phyloP scores from a whole-genome alignment of 2,888 invertebrate genomes.

The Dasypolia templi region DNA sequence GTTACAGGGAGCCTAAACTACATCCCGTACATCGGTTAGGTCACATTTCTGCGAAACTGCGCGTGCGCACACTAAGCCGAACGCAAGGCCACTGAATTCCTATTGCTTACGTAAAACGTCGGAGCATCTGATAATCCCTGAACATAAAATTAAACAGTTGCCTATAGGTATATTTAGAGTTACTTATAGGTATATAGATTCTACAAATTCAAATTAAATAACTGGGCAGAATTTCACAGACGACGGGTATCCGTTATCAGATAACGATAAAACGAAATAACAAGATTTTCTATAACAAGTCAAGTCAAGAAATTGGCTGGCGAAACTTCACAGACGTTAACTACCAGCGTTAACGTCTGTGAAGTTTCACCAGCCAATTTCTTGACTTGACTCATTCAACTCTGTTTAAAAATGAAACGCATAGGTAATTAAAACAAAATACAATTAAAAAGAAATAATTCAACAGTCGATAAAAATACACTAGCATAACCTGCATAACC shows the following conservation, averaged over 20 bases:
- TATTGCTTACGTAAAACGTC: conserved; percentile 18
- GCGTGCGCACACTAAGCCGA: conserved; percentile 19
- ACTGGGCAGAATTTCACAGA: background rate
- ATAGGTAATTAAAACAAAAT: too few species aligned
- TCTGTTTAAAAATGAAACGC: background rate
- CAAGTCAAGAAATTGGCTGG: too few species aligned
- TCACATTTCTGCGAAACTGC: conserved; percentile 53
- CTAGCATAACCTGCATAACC: background rate
- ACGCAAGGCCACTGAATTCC: conserved; percentile 7
- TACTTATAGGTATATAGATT: background rate
- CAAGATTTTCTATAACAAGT: background rate
- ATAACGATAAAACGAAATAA: background rate
- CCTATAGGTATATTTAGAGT: background rate
- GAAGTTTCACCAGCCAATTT: background rate
- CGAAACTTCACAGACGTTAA: too few species aligned
- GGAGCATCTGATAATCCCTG: background rate
- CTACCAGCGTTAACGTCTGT: too few species aligned
- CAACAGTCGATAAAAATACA: background rate
- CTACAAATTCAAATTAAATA: too few species aligned
- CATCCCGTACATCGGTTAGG: conserved; percentile 60
- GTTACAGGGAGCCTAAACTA: conserved; percentile 65
- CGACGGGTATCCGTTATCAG: background rate
- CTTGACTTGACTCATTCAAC: background rate
- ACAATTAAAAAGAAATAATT: too few species aligned
- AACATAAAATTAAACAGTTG: conserved; percentile 4